These are phyloP conservation scores for Catamblyrhynchus diadema DNA, from an alignment of 2,797 vertebrate species.

Conservation along the genomic window DNA sequence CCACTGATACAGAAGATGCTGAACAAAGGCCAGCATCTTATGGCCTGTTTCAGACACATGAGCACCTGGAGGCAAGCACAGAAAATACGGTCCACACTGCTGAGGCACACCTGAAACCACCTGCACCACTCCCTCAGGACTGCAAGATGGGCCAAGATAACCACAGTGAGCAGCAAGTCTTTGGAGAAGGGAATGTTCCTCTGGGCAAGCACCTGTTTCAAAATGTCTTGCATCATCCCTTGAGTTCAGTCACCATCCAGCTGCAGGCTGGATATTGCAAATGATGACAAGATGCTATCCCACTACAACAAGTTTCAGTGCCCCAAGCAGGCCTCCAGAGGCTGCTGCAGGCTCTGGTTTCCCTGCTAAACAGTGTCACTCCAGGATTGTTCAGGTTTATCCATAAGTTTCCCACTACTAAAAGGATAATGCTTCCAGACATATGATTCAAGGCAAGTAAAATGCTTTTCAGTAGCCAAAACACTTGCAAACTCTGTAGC, in stretches of 20 bases:
- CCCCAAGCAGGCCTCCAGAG: fast-evolving
- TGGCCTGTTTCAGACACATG: not conserved
- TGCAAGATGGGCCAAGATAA: not conserved
- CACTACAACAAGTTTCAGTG: not conserved
- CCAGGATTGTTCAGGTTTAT: not conserved
- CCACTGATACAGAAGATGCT: not conserved
- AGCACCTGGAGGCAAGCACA: not conserved
- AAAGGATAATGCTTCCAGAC: not conserved
- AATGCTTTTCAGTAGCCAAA: not conserved
- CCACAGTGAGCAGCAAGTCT: not conserved
- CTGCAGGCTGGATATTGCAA: not conserved
- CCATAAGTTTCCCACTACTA: not conserved
- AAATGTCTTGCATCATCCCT: not conserved
- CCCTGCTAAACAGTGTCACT: not conserved
- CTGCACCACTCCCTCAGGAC: not conserved
- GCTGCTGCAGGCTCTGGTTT: not conserved
- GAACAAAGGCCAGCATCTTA: not conserved
- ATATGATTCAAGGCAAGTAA: not conserved
- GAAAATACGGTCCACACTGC: fast-evolving
- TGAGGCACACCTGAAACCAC: not conserved
- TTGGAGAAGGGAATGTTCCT: not conserved
- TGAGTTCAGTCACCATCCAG: not conserved
- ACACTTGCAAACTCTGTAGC: not conserved
- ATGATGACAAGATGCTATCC: not conserved
- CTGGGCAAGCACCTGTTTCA: not conserved